These are phyloP conservation scores for Meganola albula DNA, from an alignment of 2,888 invertebrate genomes.

Conservation along the genomic window DNA sequence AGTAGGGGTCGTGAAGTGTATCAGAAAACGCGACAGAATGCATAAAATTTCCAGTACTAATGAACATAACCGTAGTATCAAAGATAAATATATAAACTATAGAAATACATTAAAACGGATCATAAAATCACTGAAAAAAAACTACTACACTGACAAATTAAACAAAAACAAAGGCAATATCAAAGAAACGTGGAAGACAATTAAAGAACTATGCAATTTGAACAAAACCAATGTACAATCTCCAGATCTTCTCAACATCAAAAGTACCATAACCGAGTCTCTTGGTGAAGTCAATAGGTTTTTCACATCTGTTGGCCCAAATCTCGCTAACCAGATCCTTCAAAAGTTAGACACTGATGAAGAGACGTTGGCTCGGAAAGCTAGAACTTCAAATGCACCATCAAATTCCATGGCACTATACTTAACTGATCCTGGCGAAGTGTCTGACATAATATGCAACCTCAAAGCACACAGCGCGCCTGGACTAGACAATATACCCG, in stretches of 20 bases:
- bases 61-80: too few relatives aligned
- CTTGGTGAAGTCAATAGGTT: neutral
- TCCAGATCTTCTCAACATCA: neutral
- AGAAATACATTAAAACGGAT: constrained; percentile 1
- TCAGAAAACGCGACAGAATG: neutral
- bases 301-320: neutral
- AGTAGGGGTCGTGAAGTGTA: neutral
- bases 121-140: neutral
- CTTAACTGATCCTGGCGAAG: constrained; percentile 1
- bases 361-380: neutral
- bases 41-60: neutral
- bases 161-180: constrained; percentile 1
- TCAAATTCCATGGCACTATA: constrained; percentile 1
- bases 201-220: constrained; percentile 1
- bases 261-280: neutral
- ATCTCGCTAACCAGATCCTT: neutral
- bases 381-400: neutral
- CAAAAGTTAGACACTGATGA: neutral
- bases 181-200: constrained; percentile 1
- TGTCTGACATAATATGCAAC: neutral
- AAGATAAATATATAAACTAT: neutral
- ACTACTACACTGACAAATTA: neutral
- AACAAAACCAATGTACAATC: neutral
- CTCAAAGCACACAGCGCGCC: constrained; percentile 1
- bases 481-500: constrained; percentile 1